Base-by-base conservation (phyloP, 2,113 vertebrate genomes). In the Monopterus albus region DNA sequence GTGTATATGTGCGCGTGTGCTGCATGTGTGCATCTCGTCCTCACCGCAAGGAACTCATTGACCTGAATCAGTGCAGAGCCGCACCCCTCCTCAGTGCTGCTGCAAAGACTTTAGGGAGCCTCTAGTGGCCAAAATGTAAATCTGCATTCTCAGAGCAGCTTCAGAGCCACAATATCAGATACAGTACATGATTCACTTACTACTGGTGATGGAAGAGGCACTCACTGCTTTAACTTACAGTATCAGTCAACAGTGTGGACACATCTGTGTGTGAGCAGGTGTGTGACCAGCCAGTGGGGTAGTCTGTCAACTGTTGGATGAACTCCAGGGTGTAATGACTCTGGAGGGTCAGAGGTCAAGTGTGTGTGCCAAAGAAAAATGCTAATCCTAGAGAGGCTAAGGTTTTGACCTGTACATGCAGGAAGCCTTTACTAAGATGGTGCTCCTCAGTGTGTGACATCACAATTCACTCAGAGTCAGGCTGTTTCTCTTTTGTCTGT, bases 61-160 rank as follows among this genome's bases (percentile, higher is more conserved):
- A 95, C 95, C 95, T 94, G 88, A 83, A 94, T 91, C 90, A 85
- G 91, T 88, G 91, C 92, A 93, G 93, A 94, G 91, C 94, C 94
- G 87, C 91, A 84, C 92, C 87, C 90, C 69, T 88, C 84, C 82
- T 85, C 47, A 63, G 64, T 85, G 79, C 62, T 84, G 77, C 84
- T 90, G 79, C 75, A 69, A 90, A 87, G 83, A 86, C 86, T 86
- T 79, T 65, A 87, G 73, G 86, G 88, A 91, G 92, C 95, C 94
- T 90, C 95, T 92, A 52, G 91, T 94, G 95, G 94, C 50, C 21
- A 36, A 7, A 61, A 18, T 1, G 13, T 1, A 10, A 62, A 70
- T 83, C 39, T 85, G 79, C 87, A 75, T 14, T 18, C 46, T 53
- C 42, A 33, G 20, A 43, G 79, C 87, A 75, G 14, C 20, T 42